Base-by-base conservation (phyloP, 2,888 invertebrate species). In the Candidula unifasciata region DNA sequence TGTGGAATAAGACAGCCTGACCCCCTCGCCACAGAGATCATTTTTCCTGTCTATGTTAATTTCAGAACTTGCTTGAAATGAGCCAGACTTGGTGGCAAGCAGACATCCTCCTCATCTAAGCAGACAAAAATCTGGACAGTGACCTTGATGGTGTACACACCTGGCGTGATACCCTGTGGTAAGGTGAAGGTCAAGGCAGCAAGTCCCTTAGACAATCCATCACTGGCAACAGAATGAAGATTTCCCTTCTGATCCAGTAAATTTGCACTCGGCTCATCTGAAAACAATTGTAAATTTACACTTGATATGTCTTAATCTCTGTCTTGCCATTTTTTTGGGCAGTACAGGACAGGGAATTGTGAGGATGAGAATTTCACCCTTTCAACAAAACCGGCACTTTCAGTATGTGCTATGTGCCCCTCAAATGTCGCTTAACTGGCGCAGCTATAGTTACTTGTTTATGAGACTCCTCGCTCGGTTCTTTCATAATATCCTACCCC, bases 81-180 rank as follows among this genome's bases (percentile, higher is more conserved):
- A 27, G 66, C 54, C 24, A 57, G 0, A 27, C 27, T 68, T 16
- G 85, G 81, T 21, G 82, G 82, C 18, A 85, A 44, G 30, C 82
- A 85, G 16, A 71, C 82, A 82, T 77, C 21, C 6, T 44, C 66
- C 3, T 82, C 54, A 64, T 82, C 82, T 33, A 82, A 64, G 79
- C 87, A 87, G 24, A 80, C 71, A 78, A 87, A 87, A 2, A 82
- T 76, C 78, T 86, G 86, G 73, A 83, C 74, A 18, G 83, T 76
- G 64, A 87, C 8, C 54, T 76, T 74, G 21, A 87, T 57, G 44
- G 76, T 83, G 18, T 74, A 74, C 37, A 52, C 33, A 13, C 68
- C 77, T 54, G 74, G 71, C 33, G 33, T 18, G n/a, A 66, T 27
- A 6, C 37, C n/a, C 54, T 60, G 44, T 10, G 80, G 76, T 30